Percentiles rank a stretch among this genome's conserved stretches.
Evolutionary conservation across 2,797 vertebrate genomes (phyloP).

Genomic region (Mionectes olivaceus): DNA sequence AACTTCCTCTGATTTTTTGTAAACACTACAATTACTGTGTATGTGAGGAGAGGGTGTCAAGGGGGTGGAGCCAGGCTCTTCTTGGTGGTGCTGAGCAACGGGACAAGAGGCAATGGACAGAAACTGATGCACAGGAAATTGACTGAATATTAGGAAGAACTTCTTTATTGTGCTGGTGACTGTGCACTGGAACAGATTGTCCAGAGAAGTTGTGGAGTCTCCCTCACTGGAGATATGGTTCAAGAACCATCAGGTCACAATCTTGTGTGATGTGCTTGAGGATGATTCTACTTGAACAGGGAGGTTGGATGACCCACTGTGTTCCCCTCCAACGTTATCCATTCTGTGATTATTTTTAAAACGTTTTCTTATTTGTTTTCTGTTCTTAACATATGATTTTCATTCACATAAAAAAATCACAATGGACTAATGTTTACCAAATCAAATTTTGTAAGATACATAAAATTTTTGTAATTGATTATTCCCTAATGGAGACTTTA

Average conservation of each 20-base stretch:
- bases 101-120: background rate
- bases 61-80: background rate
- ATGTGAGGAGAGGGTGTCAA: background rate
- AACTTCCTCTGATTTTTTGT: background rate
- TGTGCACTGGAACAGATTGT: accelerated
- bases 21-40: background rate
- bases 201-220: accelerated
- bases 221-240: background rate
- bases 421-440: background rate
- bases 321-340: background rate
- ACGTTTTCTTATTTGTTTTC: background rate
- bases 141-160: background rate
- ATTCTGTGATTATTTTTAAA: background rate
- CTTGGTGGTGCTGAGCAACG: accelerated
- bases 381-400: background rate
- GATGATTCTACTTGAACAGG: background rate
- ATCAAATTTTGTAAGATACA: background rate
- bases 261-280: background rate
- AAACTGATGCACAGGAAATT: background rate
- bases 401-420: background rate
- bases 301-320: background rate
- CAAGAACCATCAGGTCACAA: accelerated
- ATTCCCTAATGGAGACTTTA: background rate
- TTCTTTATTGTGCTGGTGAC: background rate
- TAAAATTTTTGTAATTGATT: background rate